Evolutionary conservation across 2,113 vertebrate species (phyloP).

Genomic region (Steatornis caripensis): DNA sequence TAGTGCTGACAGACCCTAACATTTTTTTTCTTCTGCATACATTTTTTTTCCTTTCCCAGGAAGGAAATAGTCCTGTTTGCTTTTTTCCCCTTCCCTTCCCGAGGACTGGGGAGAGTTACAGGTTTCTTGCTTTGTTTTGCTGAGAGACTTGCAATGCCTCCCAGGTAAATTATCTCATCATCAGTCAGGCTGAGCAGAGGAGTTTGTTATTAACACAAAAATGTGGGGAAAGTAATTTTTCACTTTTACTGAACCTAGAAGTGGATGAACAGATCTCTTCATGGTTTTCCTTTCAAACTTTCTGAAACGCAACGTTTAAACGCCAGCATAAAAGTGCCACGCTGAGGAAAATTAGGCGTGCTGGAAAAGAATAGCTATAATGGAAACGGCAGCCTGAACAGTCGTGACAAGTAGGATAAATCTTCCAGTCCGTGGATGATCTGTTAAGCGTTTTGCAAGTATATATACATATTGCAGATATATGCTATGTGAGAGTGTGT

Average conservation of each 20-base stretch:
- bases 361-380: neutral
- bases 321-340: neutral
- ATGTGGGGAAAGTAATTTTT: neutral
- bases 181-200: neutral
- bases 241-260: neutral
- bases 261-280: neutral
- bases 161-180: conserved; percentile 31
- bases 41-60: neutral
- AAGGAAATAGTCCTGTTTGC: neutral
- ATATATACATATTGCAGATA: neutral
- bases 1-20: neutral
- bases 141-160: neutral
- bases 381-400: neutral
- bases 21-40: neutral
- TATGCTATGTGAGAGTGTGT: neutral
- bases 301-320: neutral
- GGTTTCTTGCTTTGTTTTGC: conserved; percentile 19
- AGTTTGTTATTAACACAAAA: conserved; percentile 23
- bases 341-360: neutral
- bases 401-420: neutral
- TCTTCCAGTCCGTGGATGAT: neutral
- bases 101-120: neutral
- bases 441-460: conserved; percentile 32
- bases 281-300: neutral
- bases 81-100: neutral